Percentiles rank a stretch among this genome's conserved stretches.
Conservation (phyloP, 2,797 vertebrate genomes). For the Falco naumanni region DNA sequence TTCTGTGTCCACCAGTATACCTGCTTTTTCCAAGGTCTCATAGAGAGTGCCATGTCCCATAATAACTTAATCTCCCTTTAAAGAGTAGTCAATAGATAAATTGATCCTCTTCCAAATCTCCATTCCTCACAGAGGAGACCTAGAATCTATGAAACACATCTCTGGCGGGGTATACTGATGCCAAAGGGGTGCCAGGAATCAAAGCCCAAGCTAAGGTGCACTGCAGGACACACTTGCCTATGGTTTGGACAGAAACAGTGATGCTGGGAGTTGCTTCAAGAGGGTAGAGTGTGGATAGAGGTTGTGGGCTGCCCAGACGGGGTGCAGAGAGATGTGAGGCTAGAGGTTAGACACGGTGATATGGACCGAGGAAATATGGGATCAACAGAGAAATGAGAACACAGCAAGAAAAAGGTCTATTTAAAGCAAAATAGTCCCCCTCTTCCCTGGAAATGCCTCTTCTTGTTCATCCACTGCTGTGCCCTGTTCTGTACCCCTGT, state of each 20-base stretch:
- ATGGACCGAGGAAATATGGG: not conserved
- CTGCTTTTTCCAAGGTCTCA: not conserved
- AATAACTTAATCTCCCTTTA: not conserved
- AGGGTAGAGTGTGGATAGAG: not conserved
- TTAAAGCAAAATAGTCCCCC: not conserved
- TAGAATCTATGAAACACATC: not conserved
- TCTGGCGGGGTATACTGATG: not conserved
- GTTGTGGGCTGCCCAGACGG: not conserved
- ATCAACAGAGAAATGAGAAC: not conserved
- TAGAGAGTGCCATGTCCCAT: not conserved
- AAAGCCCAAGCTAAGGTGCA: not conserved
- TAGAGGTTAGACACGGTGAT: not conserved
- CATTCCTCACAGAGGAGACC: not conserved
- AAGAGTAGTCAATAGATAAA: not conserved
- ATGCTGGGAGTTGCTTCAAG: not conserved
- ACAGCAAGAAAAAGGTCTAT: not conserved
- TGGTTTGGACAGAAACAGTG: not conserved
- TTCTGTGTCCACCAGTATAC: not conserved
- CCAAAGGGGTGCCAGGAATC: not conserved
- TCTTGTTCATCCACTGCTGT: not conserved
- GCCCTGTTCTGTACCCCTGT: not conserved
- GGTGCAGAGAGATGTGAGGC: not conserved
- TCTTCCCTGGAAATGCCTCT: not conserved
- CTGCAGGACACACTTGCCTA: not conserved
- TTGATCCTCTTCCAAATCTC: not conserved